These are phyloP conservation scores for Potamarius usumacintae DNA, from an alignment of 2,113 vertebrate species.

Conservation along the genomic window DNA sequence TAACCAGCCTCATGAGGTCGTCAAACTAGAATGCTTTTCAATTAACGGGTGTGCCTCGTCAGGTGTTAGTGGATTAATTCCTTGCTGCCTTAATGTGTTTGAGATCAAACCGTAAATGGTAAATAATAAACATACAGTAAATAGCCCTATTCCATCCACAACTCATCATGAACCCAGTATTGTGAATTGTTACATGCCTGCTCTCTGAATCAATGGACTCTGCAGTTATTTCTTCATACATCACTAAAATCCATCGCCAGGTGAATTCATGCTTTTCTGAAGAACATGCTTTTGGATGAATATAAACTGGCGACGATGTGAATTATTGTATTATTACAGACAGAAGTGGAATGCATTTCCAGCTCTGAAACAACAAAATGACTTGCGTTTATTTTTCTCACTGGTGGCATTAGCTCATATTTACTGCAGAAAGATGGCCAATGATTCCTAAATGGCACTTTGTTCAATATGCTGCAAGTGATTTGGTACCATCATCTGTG, in stretches of 20 bases:
- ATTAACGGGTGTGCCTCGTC: no score
- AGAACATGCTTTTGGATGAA: neutral
- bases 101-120: no score
- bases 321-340: neutral
- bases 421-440: neutral
- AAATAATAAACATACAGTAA: no score
- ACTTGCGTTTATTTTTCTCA: neutral
- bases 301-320: neutral
- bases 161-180: no score
- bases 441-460: slow-evolving; percentile 56
- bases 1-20: no score
- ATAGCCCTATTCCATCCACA: no score
- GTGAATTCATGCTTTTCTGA: neutral
- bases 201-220: no score
- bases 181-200: no score
- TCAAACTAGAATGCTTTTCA: no score
- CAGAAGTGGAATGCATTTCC: neutral
- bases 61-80: no score
- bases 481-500: slow-evolving; percentile 57
- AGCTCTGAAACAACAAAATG: neutral
- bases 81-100: no score
- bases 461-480: slow-evolving; percentile 57
- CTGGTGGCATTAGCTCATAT: neutral
- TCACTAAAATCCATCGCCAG: neutral
- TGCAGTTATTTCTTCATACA: neutral